phyloP scores from a whole-genome alignment of 2,113 vertebrate species.

The Catharus fuscescens region DNA sequence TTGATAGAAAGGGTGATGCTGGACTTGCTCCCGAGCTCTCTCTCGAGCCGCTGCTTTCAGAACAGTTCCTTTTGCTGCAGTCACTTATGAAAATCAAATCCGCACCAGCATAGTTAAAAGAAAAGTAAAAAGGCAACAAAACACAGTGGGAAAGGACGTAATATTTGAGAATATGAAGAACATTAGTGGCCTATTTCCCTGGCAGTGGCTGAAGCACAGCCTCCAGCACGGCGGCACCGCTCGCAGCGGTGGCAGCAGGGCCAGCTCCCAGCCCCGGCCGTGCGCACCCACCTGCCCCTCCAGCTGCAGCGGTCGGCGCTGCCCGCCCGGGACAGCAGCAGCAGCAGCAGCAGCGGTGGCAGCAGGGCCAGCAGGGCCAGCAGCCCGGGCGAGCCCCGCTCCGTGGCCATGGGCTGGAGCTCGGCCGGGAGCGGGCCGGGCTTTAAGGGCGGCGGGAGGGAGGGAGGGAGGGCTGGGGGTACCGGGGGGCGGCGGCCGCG shows the following conservation, averaged over 20 bases:
- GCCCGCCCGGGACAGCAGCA: too few species aligned
- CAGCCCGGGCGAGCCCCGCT: too few species aligned
- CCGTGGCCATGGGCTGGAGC: too few species aligned
- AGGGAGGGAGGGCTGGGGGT: too few species aligned
- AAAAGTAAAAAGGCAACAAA: neutral
- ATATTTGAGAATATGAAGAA: neutral
- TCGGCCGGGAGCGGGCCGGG: too few species aligned
- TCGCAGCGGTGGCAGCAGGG: too few species aligned
- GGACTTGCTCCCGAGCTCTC: neutral
- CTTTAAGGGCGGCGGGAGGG: too few species aligned
- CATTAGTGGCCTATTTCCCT: neutral
- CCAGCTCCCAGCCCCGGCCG: neutral
- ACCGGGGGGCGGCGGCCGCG: too few species aligned
- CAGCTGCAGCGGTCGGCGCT: too few species aligned
- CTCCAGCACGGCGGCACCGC: rapidly evolving
- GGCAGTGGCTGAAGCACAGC: neutral
- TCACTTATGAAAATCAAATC: rapidly evolving
- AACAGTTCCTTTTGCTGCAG: neutral
- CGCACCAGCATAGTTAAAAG: rapidly evolving
- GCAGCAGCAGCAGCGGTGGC: too few species aligned
- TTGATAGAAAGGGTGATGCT: neutral
- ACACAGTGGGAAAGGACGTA: rapidly evolving
- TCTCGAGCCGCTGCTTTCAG: neutral
- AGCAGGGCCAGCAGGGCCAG: too few species aligned
- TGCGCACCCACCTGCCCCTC: neutral